phyloP scores from a whole-genome alignment of 2,888 invertebrate species.

The Nomada fucata region DNA sequence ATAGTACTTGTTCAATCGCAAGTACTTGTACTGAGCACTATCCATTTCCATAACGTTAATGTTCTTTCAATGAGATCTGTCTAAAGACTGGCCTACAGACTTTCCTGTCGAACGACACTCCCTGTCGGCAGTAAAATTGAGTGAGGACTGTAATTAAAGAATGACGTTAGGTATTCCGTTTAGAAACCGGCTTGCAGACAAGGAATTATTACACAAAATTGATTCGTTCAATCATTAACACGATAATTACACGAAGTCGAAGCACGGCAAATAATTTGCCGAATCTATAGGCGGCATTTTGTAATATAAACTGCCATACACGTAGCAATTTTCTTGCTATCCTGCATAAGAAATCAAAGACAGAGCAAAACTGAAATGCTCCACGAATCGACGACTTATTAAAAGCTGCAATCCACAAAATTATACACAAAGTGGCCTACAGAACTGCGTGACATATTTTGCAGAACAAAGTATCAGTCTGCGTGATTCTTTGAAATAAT shows the following conservation, averaged over 20 bases:
- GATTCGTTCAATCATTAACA: not conserved
- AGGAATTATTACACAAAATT: conserved; percentile 6
- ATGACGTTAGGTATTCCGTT: conserved; percentile 38
- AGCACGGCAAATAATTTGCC: not conserved
- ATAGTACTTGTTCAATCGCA: conserved; percentile 51
- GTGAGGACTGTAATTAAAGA: not conserved
- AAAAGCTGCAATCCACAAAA: not conserved
- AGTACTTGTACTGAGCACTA: conserved; percentile 45
- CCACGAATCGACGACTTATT: not conserved
- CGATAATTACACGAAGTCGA: not conserved
- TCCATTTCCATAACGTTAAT: conserved; percentile 43
- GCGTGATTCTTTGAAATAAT: too few species aligned
- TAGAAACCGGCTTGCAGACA: not conserved
- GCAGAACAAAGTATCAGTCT: too few species aligned
- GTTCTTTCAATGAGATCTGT: not conserved
- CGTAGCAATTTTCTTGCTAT: not conserved
- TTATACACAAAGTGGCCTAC: not conserved
- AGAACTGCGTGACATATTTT: too few species aligned
- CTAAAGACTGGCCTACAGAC: conserved; percentile 2
- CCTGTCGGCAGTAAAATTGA: not conserved
- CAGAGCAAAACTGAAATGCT: not conserved
- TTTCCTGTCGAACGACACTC: not conserved
- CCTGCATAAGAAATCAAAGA: conserved; percentile 24
- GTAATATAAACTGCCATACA: not conserved
- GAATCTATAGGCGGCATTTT: not conserved